Evolutionary conservation across 2,888 invertebrate species (phyloP).

Genomic region (Drosophila mettleri): DNA sequence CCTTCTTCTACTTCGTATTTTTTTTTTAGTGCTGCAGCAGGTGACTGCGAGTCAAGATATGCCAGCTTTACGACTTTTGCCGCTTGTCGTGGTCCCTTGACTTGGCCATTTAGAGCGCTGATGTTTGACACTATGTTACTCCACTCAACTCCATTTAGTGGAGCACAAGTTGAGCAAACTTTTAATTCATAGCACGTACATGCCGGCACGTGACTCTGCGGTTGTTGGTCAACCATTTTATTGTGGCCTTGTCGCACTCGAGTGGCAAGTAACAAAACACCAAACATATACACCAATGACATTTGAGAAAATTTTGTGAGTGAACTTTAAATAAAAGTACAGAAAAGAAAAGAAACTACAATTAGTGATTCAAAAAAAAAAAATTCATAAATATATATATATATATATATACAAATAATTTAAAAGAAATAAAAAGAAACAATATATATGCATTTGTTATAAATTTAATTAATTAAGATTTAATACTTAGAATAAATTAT

Average conservation of each 20-base stretch:
- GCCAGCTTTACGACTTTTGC: constrained; percentile 37
- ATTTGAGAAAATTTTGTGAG: constrained; percentile 15
- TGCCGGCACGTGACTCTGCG: constrained; percentile 50
- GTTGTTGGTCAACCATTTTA: constrained; percentile 37
- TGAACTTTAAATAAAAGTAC: constrained; percentile 1
- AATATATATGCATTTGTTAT: too few species aligned
- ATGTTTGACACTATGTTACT: constrained; percentile 26
- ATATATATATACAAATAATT: too few species aligned
- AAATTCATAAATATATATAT: too few species aligned
- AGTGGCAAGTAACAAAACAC: constrained; percentile 41
- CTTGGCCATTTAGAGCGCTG: constrained; percentile 30
- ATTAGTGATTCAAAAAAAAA: background rate
- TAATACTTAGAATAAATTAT: too few species aligned
- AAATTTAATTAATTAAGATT: too few species aligned
- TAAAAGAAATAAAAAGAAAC: too few species aligned
- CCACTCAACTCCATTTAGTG: constrained; percentile 19
- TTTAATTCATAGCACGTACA: constrained; percentile 40
- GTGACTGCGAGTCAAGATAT: constrained; percentile 30
- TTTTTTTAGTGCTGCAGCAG: constrained; percentile 28
- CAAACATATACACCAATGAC: background rate
- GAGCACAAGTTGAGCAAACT: constrained; percentile 23
- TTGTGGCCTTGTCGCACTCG: constrained; percentile 22
- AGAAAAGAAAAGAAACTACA: background rate
- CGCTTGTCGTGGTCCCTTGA: constrained; percentile 9
- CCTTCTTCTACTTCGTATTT: background rate